Conservation (phyloP, 2,113 vertebrate species). For the Leptocoma aspasia region DNA sequence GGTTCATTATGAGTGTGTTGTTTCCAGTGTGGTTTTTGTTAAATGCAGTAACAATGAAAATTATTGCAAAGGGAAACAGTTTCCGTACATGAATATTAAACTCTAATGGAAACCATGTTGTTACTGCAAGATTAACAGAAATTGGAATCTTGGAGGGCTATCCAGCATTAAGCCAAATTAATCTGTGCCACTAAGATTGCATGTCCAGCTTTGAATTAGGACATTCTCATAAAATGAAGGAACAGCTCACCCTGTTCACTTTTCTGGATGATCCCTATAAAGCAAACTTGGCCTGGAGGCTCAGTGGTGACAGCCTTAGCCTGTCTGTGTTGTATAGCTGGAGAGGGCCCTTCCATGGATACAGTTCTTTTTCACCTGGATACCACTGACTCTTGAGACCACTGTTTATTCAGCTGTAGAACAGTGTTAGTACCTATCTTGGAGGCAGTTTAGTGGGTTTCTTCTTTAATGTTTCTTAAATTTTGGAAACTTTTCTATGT, state of each 20-base stretch:
- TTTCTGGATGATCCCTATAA: background rate
- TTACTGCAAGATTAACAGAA: background rate
- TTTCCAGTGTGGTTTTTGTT: slow-evolving; percentile 39
- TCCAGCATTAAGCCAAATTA: background rate
- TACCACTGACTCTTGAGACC: background rate
- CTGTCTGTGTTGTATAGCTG: background rate
- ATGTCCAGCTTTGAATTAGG: background rate
- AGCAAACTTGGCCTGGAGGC: background rate
- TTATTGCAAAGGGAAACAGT: background rate
- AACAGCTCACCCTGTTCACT: background rate
- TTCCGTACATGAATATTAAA: slow-evolving; percentile 7
- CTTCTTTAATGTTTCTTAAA: background rate
- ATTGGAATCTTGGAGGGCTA: background rate
- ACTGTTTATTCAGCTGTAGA: slow-evolving; percentile 46
- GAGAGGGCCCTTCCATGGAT: background rate
- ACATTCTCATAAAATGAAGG: background rate
- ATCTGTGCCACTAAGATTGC: background rate
- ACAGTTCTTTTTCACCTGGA: background rate
- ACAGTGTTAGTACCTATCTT: background rate
- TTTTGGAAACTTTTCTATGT: background rate
- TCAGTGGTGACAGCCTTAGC: background rate
- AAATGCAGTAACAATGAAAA: slow-evolving; percentile 10
- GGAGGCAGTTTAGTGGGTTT: background rate
- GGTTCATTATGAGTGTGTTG: background rate
- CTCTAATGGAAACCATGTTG: background rate